Conservation (phyloP, 2,113 vertebrate genomes). For the Probosciger aterrimus region DNA sequence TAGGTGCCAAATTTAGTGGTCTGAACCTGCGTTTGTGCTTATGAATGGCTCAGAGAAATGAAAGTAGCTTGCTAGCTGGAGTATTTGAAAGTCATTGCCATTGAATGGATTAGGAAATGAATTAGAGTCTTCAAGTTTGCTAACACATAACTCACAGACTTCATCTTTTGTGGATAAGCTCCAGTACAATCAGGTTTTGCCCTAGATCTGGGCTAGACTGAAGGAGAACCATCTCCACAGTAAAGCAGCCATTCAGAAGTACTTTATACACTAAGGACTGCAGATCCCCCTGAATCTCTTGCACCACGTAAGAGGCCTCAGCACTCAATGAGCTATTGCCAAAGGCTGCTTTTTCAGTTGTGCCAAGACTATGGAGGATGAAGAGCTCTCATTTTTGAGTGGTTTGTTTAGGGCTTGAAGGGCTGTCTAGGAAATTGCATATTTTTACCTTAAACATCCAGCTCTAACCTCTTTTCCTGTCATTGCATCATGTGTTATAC, state of each 20-base stretch:
- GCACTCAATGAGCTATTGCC: background rate
- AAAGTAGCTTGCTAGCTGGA: background rate
- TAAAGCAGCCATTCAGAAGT: background rate
- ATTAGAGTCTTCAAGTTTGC: background rate
- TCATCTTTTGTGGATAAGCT: background rate
- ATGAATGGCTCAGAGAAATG: background rate
- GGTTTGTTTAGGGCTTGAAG: background rate
- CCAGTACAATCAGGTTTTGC: background rate
- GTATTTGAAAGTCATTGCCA: background rate
- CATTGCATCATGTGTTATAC: accelerated
- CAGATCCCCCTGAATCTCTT: background rate
- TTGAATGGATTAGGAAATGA: background rate
- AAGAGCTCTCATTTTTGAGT: background rate
- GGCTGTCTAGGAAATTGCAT: background rate
- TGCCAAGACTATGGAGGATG: background rate
- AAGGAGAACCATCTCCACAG: background rate
- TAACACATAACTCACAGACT: background rate
- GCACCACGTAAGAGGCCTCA: background rate
- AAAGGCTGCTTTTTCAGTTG: background rate
- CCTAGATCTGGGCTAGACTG: background rate
- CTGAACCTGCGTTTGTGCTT: background rate
- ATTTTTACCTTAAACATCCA: background rate
- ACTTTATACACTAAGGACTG: background rate
- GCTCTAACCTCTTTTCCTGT: background rate
- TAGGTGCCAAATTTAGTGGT: background rate